Evolutionary conservation across 2,113 vertebrate species (phyloP).

Genomic region (Scolopax mira): DNA sequence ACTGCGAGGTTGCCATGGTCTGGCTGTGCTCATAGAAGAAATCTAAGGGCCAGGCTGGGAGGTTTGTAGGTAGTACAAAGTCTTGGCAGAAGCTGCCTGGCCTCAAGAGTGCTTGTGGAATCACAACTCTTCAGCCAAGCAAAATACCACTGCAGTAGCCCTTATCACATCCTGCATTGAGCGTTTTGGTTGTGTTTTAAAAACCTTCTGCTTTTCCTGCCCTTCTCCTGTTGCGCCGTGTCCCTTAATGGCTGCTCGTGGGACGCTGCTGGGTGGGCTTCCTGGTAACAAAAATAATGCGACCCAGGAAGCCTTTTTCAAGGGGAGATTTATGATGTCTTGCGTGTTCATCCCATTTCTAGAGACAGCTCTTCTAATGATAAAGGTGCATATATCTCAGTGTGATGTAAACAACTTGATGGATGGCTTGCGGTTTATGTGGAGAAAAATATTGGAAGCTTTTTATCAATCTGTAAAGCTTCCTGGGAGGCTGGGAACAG

Average conservation of each 20-base stretch:
- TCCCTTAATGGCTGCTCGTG: neutral
- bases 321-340: conserved; percentile 36
- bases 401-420: conserved; percentile 66
- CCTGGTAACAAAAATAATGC: neutral
- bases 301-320: neutral
- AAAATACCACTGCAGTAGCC: neutral
- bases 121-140: neutral
- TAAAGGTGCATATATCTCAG: conserved; percentile 48
- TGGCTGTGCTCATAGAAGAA: neutral
- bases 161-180: accelerated
- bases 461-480: conserved; percentile 41
- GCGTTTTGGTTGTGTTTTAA: accelerated
- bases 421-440: conserved; percentile 36
- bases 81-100: neutral
- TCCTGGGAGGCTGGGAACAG: conserved; percentile 40
- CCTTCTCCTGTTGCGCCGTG: neutral
- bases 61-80: neutral
- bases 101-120: neutral
- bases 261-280: neutral
- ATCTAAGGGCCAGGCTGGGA: neutral
- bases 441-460: conserved; percentile 46
- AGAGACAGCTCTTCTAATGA: conserved; percentile 54
- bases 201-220: neutral
- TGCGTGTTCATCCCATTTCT: conserved; percentile 28
- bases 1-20: neutral